Conservation (phyloP, 2,113 vertebrate species). For the Protomyctophum bolini region DNA sequence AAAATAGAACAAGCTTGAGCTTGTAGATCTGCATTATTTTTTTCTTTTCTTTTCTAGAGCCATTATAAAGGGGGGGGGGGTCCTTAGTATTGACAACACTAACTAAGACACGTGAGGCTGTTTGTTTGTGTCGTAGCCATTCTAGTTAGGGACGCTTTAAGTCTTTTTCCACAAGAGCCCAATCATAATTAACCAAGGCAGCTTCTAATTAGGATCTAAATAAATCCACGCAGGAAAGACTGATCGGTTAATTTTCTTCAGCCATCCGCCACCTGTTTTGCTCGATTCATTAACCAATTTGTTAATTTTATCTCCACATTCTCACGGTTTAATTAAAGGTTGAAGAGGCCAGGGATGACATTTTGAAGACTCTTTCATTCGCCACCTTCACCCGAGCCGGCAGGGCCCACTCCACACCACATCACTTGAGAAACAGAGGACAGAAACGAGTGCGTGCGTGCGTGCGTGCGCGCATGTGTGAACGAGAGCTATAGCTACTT, state of each 20-base stretch:
- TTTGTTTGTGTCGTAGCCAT: constrained; percentile 76
- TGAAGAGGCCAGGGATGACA: constrained; percentile 78
- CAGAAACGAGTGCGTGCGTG: background rate
- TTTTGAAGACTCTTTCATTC: constrained; percentile 72
- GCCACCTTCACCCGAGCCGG: constrained; percentile 50
- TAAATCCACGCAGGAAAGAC: constrained; percentile 80
- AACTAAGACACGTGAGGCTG: constrained; percentile 46
- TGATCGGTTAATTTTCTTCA: constrained; percentile 83
- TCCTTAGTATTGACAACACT: too few relatives aligned
- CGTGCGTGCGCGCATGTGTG: constrained; percentile 21
- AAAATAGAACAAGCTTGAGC: background rate
- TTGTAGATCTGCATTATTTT: too few relatives aligned
- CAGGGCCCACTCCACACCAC: constrained; percentile 49
- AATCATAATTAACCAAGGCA: constrained; percentile 84
- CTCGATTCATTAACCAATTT: constrained; percentile 83
- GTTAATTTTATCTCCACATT: constrained; percentile 80
- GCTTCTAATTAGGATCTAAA: constrained; percentile 83
- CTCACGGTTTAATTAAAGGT: constrained; percentile 79
- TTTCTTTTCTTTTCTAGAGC: too few relatives aligned
- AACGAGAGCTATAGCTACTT: background rate
- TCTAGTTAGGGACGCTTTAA: constrained; percentile 53
- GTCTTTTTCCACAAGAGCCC: constrained; percentile 67
- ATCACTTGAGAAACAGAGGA: constrained; percentile 2
- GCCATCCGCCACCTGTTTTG: constrained; percentile 83
- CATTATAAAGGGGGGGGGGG: too few relatives aligned